Evolutionary conservation across 1,140 invertebrate genomes (phyloP).

Genomic region (Drosophila nigrodunni): DNA sequence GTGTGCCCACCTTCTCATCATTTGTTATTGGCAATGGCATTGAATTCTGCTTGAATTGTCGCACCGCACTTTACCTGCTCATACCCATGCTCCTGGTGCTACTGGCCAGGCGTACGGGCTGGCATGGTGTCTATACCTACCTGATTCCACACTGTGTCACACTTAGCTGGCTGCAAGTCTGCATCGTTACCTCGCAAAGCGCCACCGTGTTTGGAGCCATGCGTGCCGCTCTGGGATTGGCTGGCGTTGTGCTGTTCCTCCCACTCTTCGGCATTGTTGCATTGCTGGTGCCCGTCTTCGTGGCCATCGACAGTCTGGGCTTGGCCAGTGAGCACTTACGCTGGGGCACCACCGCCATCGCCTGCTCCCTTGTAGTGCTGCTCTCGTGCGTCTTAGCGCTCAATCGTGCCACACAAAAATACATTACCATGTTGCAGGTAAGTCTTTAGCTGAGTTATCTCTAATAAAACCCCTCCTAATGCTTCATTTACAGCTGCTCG

Average conservation of each 20-base stretch:
- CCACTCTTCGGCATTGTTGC: constrained; percentile 91
- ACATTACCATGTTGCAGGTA: constrained; percentile 88
- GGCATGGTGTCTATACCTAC: constrained; percentile 91
- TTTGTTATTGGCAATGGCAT: constrained; percentile 92
- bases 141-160: constrained; percentile 94
- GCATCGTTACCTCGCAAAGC: constrained; percentile 91
- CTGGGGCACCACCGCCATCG: constrained; percentile 86
- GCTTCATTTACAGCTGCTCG: constrained; percentile 53
- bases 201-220: constrained; percentile 92
- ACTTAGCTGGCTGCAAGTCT: constrained; percentile 94
- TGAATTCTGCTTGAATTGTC: constrained; percentile 93
- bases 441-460: constrained; percentile 67
- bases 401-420: constrained; percentile 87
- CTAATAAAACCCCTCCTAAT: not conserved
- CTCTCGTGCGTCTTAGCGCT: constrained; percentile 88
- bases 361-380: constrained; percentile 86
- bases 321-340: constrained; percentile 88
- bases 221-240: constrained; percentile 90
- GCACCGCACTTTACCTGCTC: constrained; percentile 90
- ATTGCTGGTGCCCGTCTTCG: constrained; percentile 89
- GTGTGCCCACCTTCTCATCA: constrained; percentile 92
- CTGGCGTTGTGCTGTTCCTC: constrained; percentile 91
- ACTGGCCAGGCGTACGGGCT: constrained; percentile 90
- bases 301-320: constrained; percentile 89
- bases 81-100: constrained; percentile 90